These are phyloP conservation scores for Phragmatobia fuliginosa DNA, from an alignment of 2,888 invertebrate species.

Conservation along the genomic window DNA sequence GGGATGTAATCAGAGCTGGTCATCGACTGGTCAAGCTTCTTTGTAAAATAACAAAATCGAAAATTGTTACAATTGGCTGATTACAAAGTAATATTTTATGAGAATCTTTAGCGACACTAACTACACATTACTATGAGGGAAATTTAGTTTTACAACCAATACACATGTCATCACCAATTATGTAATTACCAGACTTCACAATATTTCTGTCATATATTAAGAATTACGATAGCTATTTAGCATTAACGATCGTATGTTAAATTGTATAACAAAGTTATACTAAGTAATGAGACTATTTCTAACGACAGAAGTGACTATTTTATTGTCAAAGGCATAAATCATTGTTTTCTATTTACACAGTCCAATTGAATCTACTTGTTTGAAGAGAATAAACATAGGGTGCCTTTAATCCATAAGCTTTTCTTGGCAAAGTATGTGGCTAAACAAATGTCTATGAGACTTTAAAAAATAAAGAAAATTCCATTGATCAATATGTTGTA, in stretches of 20 bases:
- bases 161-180: slow-evolving; percentile 6
- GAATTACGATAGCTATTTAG: background rate
- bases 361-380: too few relatives aligned
- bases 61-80: background rate
- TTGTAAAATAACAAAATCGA: background rate
- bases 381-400: too few relatives aligned
- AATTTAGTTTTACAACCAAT: slow-evolving; percentile 6
- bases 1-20: too few relatives aligned
- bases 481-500: too few relatives aligned
- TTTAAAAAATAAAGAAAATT: too few relatives aligned
- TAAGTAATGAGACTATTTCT: slow-evolving; percentile 4
- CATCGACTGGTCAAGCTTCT: too few relatives aligned
- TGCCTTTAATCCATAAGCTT: too few relatives aligned
- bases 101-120: background rate
- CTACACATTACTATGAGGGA: slow-evolving; percentile 5
- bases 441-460: too few relatives aligned
- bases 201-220: background rate
- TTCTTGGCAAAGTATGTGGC: too few relatives aligned
- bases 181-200: background rate
- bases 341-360: background rate
- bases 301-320: background rate
- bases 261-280: background rate
- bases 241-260: background rate
- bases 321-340: background rate
- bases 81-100: background rate